Base-by-base conservation (phyloP, 53 echinoderm and acorn worm genomes). In the Holothuria leucospilota region DNA sequence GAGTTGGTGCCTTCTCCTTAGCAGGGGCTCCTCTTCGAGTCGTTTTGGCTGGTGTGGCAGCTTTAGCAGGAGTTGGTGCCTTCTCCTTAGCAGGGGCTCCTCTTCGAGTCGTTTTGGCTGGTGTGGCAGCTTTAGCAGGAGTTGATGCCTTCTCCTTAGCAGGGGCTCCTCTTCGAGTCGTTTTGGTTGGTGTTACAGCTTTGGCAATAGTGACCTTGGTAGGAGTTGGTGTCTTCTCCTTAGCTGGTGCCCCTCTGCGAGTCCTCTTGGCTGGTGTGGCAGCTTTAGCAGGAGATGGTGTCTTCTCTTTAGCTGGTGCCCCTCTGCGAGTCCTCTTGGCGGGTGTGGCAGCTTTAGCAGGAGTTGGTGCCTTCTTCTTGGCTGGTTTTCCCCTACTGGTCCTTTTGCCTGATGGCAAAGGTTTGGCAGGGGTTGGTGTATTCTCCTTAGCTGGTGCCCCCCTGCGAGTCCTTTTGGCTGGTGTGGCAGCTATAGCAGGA, bases 11-110 rank as follows among this genome's bases (percentile, higher is more conserved):
- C 46, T 86, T 56, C 13, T 13, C 77, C 41, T 78, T 87, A 11
- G 25, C 78, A 20, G 77, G 51, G 12, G 87, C 78, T 6, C 78
- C 59, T 20, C 78, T 77, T 15, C 63, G 72, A 25, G 86, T 60
- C 26, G n/a, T 77, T 68, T 91, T 93, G 29, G 85, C 72, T 39
- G 93, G 93, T 14, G 86, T 94, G 4, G 75, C 62, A 28, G 63
- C 30, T 30, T 81, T 81, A 0, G 15, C 81, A 51, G 69, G 74
- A 29, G 59, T 29, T 34, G 34, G 53, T 59, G 90, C 67, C 46
- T 77, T 85, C 58, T 71, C 69, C 16, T 62, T 46, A 1, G 86
- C 88, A 49, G 87, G 82, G 28, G 88, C 90, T 23, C 59, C 53
- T 58, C 69, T 85, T 1, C 8, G 63, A 23, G 86, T 58, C 13